Conservation (phyloP, 2,888 invertebrate genomes). For the Nomada flava region DNA sequence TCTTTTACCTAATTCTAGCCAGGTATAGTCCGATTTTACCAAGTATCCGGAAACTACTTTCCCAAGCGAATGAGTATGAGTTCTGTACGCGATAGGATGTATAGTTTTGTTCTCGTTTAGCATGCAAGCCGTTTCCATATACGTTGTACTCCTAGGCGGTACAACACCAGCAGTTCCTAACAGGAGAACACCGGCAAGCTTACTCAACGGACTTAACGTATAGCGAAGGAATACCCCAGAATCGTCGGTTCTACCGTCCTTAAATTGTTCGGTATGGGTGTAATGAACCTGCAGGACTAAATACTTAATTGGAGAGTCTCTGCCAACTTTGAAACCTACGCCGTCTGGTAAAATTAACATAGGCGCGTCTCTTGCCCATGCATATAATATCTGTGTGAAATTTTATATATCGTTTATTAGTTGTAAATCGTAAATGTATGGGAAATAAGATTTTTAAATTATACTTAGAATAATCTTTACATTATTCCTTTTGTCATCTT, state of each 20-base stretch:
- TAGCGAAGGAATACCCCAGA: constrained; percentile 94
- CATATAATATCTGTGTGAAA: constrained; percentile 91
- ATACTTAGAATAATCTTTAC: neutral
- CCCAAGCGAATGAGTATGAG: constrained; percentile 96
- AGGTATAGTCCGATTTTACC: constrained; percentile 87
- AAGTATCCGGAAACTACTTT: constrained; percentile 93
- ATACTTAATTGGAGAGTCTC: constrained; percentile 92
- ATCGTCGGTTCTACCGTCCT: constrained; percentile 91
- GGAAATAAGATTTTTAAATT: neutral
- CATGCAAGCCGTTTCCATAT: constrained; percentile 96
- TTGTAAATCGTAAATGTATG: neutral
- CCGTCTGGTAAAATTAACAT: constrained; percentile 91
- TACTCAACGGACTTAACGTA: constrained; percentile 91
- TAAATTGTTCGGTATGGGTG: constrained; percentile 87
- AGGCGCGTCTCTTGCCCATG: constrained; percentile 97
- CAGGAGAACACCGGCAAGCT: constrained; percentile 95
- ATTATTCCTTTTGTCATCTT: neutral
- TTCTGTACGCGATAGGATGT: constrained; percentile 97
- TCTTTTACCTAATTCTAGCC: constrained; percentile 94
- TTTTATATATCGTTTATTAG: neutral
- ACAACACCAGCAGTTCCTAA: constrained; percentile 95
- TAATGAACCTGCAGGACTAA: constrained; percentile 98
- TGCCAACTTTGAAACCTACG: constrained; percentile 97
- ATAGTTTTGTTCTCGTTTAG: constrained; percentile 92
- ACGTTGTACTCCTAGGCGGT: constrained; percentile 88